Evolutionary conservation across 1,140 invertebrate genomes (phyloP), one percentile per base, ranked within the genome.

Genomic region (Drosophila baimaii): DNA sequence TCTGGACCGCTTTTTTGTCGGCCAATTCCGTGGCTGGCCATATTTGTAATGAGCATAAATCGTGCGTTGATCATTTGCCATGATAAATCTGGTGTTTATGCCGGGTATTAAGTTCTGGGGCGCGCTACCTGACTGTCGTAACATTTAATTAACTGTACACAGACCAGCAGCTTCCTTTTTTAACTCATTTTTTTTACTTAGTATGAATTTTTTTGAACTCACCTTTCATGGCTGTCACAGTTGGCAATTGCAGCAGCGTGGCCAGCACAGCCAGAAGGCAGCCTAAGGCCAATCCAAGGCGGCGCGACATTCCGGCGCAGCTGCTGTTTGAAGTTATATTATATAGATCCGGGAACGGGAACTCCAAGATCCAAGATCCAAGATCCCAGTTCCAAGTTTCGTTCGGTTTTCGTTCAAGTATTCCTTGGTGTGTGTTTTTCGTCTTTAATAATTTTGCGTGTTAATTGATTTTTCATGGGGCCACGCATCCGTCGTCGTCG

Each of bases 391-490:
- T 47, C 29, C 57, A 41, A 54, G 51, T 35, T 61, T 64, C 29
- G 69, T 74, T 73, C 41, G 63, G 49, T 9, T 72, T 81, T 58
- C 68, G 75, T 68, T 68, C 68, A 31, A 27, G 12, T 47, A 43
- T 77, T 77, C 76, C 37, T 17, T 55, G 46, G 57, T 63, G 31
- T 23, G 41, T 70, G 56, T 61, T 77, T 73, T 82, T 88, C 39
- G 84, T 83, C 80, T 89, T 89, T 89, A 89, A 89, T 89, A 89
- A 90, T 89, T 89, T 83, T 90, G 84, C 84, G 84, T 89, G 84
- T 89, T 89, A 89, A 89, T 89, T 89, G 84, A 89, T 89, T 89
- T 88, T 89, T 89, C 84, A 90, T 89, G 84, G 84, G 84, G 84
- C 84, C 80, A 88, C 83, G 83, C 83, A 88, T 88, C 83, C 83